Evolutionary conservation across 2,888 invertebrate genomes (phyloP).

Genomic region (Lordiphosa fenestrarum): DNA sequence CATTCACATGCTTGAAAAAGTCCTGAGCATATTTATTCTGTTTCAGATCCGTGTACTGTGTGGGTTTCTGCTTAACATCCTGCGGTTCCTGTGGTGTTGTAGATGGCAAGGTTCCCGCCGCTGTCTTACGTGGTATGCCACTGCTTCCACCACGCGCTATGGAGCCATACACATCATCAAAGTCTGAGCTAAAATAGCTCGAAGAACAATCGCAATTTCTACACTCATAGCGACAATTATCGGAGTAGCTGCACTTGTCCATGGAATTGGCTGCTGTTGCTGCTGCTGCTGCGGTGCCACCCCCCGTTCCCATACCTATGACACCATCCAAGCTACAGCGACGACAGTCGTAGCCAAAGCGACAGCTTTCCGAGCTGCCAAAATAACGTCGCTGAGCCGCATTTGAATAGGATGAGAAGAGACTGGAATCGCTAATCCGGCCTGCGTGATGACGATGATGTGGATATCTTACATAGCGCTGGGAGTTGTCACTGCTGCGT

Average conservation of each 20-base stretch:
- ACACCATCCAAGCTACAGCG: conserved; percentile 79
- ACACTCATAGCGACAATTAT: conserved; percentile 80
- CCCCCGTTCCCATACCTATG: conserved; percentile 26
- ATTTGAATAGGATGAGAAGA: conserved; percentile 72
- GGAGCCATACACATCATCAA: conserved; percentile 78
- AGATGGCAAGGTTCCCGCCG: conserved; percentile 73
- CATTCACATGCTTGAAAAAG: conserved; percentile 80
- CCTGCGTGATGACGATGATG: conserved; percentile 58
- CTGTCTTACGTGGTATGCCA: conserved; percentile 75
- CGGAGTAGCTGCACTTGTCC: conserved; percentile 79
- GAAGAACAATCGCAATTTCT: conserved; percentile 80
- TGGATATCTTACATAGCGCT: conserved; percentile 59
- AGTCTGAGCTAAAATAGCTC: conserved; percentile 80
- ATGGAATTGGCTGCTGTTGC: conserved; percentile 42
- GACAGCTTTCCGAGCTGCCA: conserved; percentile 80
- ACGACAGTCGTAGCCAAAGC: conserved; percentile 79
- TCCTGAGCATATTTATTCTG: conserved; percentile 80
- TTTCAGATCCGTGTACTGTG: conserved; percentile 65
- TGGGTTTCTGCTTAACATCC: conserved; percentile 36
- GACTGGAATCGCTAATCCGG: conserved; percentile 76
- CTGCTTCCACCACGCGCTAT: conserved; percentile 63
- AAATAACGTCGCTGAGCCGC: conserved; percentile 77
- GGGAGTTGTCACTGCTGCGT: conserved; percentile 79
- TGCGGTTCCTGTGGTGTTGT: conserved; percentile 32
- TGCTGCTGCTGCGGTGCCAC: not conserved